These are phyloP conservation scores for Perca flavescens DNA, from an alignment of 2,113 vertebrate species.

Conservation along the genomic window DNA sequence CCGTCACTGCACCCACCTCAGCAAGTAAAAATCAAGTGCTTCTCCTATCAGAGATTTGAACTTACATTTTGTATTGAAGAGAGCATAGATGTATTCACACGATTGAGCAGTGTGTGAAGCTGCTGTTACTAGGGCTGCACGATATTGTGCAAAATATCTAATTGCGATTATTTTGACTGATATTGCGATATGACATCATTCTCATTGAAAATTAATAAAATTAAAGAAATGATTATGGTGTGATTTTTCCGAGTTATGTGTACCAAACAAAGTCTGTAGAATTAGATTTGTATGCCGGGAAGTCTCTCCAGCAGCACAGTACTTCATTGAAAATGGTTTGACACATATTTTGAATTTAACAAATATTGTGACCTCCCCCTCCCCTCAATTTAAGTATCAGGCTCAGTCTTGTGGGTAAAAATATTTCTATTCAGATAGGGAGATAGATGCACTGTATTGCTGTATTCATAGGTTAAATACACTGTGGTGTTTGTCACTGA, in stretches of 20 bases:
- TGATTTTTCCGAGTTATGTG: too few species aligned
- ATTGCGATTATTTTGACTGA: too few species aligned
- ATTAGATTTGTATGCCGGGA: too few species aligned
- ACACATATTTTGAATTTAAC: too few species aligned
- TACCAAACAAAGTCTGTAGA: too few species aligned
- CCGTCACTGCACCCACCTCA: background rate
- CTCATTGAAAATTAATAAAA: too few species aligned
- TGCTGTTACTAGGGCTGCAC: background rate
- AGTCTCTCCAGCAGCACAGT: too few species aligned
- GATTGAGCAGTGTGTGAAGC: background rate
- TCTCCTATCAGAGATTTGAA: background rate
- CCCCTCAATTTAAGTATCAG: background rate
- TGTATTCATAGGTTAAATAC: background rate
- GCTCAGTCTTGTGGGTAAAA: background rate
- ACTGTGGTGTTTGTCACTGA: background rate
- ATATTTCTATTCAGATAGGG: constrained; percentile 10
- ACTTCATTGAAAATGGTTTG: too few species aligned
- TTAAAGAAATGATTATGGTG: too few species aligned
- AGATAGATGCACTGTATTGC: background rate
- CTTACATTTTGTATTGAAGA: background rate
- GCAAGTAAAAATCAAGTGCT: background rate
- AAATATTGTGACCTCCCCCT: too few species aligned
- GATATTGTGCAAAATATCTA: too few species aligned
- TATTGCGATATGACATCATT: too few species aligned
- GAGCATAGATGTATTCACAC: background rate